Conservation (phyloP, 2,113 vertebrate genomes). For the Erythrolamprus reginae region DNA sequence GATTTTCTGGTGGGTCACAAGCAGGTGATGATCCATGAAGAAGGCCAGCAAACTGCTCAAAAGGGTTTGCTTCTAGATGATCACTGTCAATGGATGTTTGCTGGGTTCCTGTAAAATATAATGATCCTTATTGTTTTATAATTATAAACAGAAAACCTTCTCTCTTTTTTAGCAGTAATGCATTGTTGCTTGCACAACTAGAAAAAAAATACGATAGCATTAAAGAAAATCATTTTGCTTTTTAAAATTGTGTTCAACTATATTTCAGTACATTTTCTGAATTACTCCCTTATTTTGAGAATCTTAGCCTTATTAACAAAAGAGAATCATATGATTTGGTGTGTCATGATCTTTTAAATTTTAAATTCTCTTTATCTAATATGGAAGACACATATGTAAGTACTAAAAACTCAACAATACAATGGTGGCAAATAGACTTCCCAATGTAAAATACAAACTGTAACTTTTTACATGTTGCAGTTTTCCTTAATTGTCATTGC, state of each 20-base stretch:
- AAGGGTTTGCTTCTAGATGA: slow-evolving; percentile 78
- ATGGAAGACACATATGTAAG: not conserved
- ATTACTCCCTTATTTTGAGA: not conserved
- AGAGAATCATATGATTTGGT: not conserved
- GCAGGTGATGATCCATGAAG: slow-evolving; percentile 94
- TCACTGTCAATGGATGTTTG: slow-evolving; percentile 67
- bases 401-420: not conserved
- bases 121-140: not conserved
- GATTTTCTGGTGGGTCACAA: slow-evolving; percentile 89
- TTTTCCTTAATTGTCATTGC: not conserved
- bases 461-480: not conserved
- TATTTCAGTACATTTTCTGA: not conserved
- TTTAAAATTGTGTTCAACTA: not conserved
- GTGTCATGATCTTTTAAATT: not conserved
- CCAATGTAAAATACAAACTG: not conserved
- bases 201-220: not conserved
- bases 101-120: slow-evolving; percentile 62
- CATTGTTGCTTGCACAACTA: not conserved
- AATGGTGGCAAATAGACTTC: not conserved
- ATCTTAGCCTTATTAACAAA: not conserved
- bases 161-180: not conserved
- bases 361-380: not conserved
- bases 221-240: not conserved
- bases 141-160: not conserved
- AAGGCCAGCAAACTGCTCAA: slow-evolving; percentile 90